Evolutionary conservation across 2,113 vertebrate species (phyloP), one percentile per base, ranked within the genome.

Genomic region (Syrrhaptes paradoxus): DNA sequence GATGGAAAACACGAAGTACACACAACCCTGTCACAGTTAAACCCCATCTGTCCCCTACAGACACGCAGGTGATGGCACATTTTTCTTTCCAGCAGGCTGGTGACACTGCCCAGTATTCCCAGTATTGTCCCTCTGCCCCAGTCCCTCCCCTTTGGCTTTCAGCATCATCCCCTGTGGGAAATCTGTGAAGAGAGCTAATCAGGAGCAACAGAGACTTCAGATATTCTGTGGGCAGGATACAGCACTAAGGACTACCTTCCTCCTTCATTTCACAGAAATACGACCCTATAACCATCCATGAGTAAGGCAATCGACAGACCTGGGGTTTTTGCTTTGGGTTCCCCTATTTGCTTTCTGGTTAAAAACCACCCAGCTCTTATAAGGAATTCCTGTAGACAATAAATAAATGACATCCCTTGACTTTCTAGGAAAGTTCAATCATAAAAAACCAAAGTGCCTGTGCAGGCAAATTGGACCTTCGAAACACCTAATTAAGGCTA

Each of bases 211-310:
- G 19, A 22, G 68, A 87, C 87, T 95, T 91, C 83, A 85, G 90
- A 79, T 91, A 97, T 85, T 93, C 62, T 68, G 21, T 87, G 75
- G 90, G 76, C 72, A 66, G 65, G 5, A 8, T 43, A 55, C n/a
- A 55, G 75, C 79, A 88, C 38, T 36, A 89, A 93, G 90, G 90
- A 93, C 96, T 95, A 92, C 17, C 38, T 80, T 81, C 63, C 59
- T 87, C 84, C 46, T 97, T 97, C 95, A 46, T 95, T 90, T 57
- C 54, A 77, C 26, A 91, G 73, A 95, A 94, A 92, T 63, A 80
- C 90, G 74, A 91, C 43, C 76, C 71, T 88, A 67, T 36, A 89
- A 76, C 43, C 86, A 46, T 93, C 97, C 97, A 93, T 86, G 93
- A 97, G 32, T 76, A 94, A 90, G 41, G 57, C 87, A 95, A 76